Evolutionary conservation across 2,888 invertebrate genomes (phyloP).

Genomic region (Rotaria sp.): DNA sequence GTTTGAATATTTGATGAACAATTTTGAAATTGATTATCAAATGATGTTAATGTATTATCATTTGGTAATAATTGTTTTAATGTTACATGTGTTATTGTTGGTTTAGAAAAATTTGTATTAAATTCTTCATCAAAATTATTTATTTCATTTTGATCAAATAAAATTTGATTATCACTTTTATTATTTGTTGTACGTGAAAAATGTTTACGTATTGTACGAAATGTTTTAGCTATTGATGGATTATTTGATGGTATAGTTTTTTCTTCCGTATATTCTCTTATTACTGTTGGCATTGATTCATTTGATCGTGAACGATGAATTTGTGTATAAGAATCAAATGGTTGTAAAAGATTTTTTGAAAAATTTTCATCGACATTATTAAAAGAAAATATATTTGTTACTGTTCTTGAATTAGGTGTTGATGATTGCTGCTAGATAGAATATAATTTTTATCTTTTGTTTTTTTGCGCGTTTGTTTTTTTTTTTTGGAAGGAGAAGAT

Average conservation of each 20-base stretch:
- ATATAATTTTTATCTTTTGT: background rate
- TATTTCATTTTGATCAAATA: background rate
- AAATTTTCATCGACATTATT: background rate
- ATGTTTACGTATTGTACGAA: conserved; percentile 11
- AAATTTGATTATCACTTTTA: background rate
- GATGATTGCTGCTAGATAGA: conserved; percentile 57
- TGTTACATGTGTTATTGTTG: background rate
- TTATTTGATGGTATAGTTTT: background rate
- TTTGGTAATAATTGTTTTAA: background rate
- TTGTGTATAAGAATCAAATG: background rate
- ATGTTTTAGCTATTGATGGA: conserved; percentile 2
- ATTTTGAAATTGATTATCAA: background rate
- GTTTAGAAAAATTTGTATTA: background rate
- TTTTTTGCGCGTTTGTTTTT: background rate
- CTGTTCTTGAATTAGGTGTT: conserved; percentile 63
- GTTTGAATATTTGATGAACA: background rate
- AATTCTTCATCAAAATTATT: background rate
- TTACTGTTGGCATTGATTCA: background rate
- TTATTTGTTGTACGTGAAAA: background rate
- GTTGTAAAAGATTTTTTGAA: background rate
- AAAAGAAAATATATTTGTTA: background rate
- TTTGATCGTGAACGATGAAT: background rate
- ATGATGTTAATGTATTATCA: background rate
- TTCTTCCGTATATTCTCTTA: background rate
- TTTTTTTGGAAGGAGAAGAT: too few species aligned